A percentile compares a stretch with the other conserved stretches of the same genome.
These are phyloP conservation scores for Australoheros facetus DNA, from an alignment of 2,797 vertebrate genomes.

Conservation along the genomic window DNA sequence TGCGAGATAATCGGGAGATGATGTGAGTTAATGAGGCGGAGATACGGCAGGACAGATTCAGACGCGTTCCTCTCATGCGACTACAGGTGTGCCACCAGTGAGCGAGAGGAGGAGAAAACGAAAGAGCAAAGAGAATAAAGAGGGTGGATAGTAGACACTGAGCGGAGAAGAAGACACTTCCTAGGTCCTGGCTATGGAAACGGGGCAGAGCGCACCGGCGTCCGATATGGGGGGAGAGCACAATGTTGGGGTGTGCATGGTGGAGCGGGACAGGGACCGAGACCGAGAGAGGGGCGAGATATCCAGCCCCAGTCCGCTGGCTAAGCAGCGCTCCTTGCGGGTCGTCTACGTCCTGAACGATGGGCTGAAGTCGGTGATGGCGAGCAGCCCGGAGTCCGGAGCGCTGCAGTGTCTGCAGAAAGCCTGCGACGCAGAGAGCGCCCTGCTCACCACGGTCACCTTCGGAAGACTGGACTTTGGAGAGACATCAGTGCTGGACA, in stretches of 20 bases:
- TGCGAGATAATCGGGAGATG: slow-evolving; percentile 77
- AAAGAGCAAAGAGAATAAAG: slow-evolving; percentile 23
- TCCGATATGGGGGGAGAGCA: slow-evolving; percentile 71
- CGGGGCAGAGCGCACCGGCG: slow-evolving; percentile 65
- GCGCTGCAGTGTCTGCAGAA: slow-evolving; percentile 87
- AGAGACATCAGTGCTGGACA: slow-evolving; percentile 88
- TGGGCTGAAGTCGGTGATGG: slow-evolving; percentile 80
- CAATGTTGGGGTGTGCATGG: slow-evolving; percentile 38
- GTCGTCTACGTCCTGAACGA: slow-evolving; percentile 89
- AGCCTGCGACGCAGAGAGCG: slow-evolving; percentile 89
- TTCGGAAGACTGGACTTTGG: slow-evolving; percentile 92
- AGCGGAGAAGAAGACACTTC: slow-evolving; percentile 15
- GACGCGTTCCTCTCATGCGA: slow-evolving; percentile 51
- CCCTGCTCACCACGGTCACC: slow-evolving; percentile 85
- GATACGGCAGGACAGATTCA: slow-evolving; percentile 68
- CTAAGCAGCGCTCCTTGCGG: slow-evolving; percentile 83
- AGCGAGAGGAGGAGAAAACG: slow-evolving; percentile 39
- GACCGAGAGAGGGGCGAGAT: slow-evolving; percentile 66
- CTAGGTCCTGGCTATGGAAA: slow-evolving; percentile 60
- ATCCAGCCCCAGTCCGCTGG: slow-evolving; percentile 69
- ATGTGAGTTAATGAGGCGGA: slow-evolving; percentile 78
- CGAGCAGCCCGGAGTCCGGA: slow-evolving; percentile 88
- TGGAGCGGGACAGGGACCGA: slow-evolving; percentile 55
- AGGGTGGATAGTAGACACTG: slow-evolving; percentile 29
- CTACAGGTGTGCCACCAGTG: slow-evolving; percentile 64